Conservation (phyloP, 2,797 vertebrate species). For the Cryptoprocta ferox region DNA sequence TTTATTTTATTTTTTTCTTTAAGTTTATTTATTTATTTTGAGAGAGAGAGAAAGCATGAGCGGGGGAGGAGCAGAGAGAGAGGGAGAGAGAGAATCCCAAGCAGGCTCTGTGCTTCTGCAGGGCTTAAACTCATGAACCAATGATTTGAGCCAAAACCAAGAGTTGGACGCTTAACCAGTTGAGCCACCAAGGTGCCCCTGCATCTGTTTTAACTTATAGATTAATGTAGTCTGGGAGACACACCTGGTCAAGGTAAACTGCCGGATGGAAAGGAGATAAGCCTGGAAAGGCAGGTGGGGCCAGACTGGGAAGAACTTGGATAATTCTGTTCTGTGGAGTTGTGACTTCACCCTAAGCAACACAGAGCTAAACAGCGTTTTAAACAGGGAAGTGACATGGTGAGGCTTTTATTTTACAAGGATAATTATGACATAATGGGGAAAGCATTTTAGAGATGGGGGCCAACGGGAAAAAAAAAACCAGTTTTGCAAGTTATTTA, state of each 20-base stretch:
- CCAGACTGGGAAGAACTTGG: neutral
- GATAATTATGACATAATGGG: neutral
- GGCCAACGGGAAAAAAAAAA: neutral
- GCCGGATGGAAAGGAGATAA: neutral
- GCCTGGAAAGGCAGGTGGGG: neutral
- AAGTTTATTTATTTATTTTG: neutral
- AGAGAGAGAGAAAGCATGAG: too few species aligned
- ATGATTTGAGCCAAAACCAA: too few species aligned
- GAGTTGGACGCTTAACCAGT: too few species aligned
- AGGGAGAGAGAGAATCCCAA: too few species aligned
- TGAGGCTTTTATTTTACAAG: neutral
- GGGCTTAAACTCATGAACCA: too few species aligned
- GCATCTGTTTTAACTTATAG: neutral
- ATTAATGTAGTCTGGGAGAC: neutral
- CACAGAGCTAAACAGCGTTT: neutral
- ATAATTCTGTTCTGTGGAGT: neutral
- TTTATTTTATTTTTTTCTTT: slow-evolving; percentile 16
- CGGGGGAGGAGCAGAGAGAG: too few species aligned
- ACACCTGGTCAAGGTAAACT: neutral
- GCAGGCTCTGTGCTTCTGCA: too few species aligned
- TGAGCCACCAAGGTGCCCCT: too few species aligned
- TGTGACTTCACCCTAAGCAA: neutral
- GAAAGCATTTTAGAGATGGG: neutral
- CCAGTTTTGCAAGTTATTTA: neutral
- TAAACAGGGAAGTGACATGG: neutral